These are phyloP conservation scores for Meriones unguiculatus DNA, from an alignment of 2,113 vertebrate species.

Conservation along the genomic window DNA sequence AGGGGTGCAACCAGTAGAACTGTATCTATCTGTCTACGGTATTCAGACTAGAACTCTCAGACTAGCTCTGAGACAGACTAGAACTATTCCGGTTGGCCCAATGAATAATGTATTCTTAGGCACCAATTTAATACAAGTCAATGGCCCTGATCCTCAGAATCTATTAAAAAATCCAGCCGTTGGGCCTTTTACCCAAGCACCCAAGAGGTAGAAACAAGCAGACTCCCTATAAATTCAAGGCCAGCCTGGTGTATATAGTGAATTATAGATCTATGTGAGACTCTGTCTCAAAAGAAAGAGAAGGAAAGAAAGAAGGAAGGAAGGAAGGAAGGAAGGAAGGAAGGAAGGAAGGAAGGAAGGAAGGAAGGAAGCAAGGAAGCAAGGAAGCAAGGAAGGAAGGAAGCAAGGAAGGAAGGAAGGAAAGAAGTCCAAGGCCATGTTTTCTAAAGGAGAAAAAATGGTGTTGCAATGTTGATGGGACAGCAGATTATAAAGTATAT, in stretches of 20 bases:
- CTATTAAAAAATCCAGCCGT: background rate
- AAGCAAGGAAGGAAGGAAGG: background rate
- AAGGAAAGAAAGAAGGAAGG: background rate
- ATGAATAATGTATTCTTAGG: background rate
- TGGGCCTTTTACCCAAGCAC: background rate
- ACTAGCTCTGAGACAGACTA: background rate
- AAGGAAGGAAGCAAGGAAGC: no score
- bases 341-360: background rate
- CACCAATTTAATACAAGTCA: background rate
- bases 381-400: background rate
- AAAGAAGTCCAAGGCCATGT: background rate
- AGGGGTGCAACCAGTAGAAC: background rate
- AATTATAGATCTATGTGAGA: background rate
- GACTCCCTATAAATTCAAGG: background rate
- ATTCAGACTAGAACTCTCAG: no score
- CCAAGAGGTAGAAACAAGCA: background rate
- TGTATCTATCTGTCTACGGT: background rate
- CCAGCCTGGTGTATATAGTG: background rate
- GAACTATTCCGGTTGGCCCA: background rate
- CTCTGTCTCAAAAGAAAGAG: background rate
- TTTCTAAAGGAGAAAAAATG: background rate
- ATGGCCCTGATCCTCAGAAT: background rate
- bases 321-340: no score
- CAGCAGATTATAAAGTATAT: background rate
- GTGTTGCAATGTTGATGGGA: background rate